phyloP scores from a whole-genome alignment of 2,113 vertebrate species.

The Sebastes schlegelii region DNA sequence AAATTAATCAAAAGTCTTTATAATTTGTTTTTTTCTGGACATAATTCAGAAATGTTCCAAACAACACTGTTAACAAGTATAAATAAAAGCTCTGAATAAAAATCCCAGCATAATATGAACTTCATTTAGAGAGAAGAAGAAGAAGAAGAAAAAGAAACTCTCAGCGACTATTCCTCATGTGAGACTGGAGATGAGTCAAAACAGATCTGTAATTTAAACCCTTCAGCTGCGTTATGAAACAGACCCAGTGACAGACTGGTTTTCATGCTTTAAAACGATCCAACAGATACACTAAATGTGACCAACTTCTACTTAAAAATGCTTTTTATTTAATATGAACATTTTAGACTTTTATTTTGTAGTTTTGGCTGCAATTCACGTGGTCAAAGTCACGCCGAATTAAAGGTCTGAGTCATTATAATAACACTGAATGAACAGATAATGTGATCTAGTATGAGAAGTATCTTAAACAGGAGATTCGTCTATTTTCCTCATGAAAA shows the following conservation, averaged over 20 bases:
- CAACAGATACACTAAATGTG: background rate
- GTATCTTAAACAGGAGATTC: too few species aligned
- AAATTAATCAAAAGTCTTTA: background rate
- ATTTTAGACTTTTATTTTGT: background rate
- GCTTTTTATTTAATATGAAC: background rate
- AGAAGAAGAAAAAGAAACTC: background rate
- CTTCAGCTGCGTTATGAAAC: conserved; percentile 2
- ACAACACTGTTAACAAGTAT: background rate
- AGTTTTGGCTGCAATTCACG: background rate
- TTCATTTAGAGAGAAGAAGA: background rate
- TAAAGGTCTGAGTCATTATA: background rate
- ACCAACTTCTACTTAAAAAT: fast-evolving
- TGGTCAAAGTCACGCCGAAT: background rate
- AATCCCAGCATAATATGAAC: background rate
- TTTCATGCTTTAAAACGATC: conserved; percentile 6
- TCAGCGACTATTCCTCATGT: conserved; percentile 14
- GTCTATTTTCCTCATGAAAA: too few species aligned
- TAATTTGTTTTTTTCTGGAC: background rate
- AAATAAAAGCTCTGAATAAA: background rate
- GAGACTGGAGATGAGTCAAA: conserved; percentile 43
- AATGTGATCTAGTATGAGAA: background rate
- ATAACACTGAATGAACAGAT: background rate
- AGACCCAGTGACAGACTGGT: background rate
- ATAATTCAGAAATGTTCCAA: background rate
- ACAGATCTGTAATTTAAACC: conserved; percentile 45